Evolutionary conservation across 53 echinoderm and acorn worm species (phyloP), one percentile per base, ranked within the genome.

Genomic region (Astropecten irregularis): DNA sequence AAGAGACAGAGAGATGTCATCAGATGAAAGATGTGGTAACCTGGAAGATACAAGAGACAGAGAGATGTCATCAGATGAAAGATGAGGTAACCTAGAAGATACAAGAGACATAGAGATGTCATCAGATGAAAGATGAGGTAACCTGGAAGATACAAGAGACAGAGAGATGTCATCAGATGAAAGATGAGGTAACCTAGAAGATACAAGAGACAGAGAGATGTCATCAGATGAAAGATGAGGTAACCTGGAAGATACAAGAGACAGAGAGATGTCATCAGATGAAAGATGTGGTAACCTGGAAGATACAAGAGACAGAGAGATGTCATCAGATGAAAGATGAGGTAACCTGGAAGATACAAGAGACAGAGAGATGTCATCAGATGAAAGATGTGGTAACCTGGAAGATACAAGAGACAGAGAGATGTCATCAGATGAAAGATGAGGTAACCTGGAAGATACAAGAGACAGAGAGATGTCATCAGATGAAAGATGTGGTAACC

Each of bases 401-500:
- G 2, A 13, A 35, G 53, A 18, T 10, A 23, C 36, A 15, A 69
- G 54, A 33, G 34, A 42, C 42, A 83, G 55, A 92, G 49, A 49
- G 92, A 90, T 15, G 94, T 89, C 28, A 92, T 83, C 54, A 97
- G 77, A 61, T 94, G 90, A 30, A 97, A 83, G 66, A 77, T 90
- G 55, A 97, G 87, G 48, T 88, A 92, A 54, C 90, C 97, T 97
- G 47, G 2, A 13, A 35, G 53, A 18, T 10, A 23, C 36, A 15
- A 69, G 54, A 33, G 34, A 42, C 42, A 83, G 55, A 92, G 49
- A 49, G 92, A 90, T 15, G 94, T 89, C 28, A 92, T 83, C 54
- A 97, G 77, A 61, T 94, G 90, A 30, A 97, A 83, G 66, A 77
- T 90, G 55, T 94, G 87, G 48, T 88, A 92, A 54, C 90, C 97